phyloP scores from a whole-genome alignment of 2,113 vertebrate genomes.

The Larimichthys polyactis region DNA sequence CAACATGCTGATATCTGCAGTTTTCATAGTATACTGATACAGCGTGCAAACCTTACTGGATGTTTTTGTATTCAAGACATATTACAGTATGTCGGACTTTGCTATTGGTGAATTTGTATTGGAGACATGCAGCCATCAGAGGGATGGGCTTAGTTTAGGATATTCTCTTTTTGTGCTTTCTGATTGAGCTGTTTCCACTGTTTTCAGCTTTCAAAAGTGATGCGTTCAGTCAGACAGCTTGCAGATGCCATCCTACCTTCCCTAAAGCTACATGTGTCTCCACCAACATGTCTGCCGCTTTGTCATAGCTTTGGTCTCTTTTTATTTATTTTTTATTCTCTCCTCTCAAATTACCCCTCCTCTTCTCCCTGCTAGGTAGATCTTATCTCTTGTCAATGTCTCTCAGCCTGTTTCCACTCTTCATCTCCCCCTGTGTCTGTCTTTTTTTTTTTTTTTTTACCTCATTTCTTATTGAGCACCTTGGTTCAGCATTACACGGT shows the following conservation, averaged over 20 bases:
- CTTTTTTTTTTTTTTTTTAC: background rate
- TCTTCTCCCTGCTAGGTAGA: slow-evolving; percentile 31
- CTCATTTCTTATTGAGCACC: slow-evolving; percentile 46
- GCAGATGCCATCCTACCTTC: slow-evolving; percentile 57
- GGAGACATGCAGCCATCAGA: background rate
- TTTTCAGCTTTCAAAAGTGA: slow-evolving; percentile 6
- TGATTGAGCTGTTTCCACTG: slow-evolving; percentile 28
- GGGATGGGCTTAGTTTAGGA: background rate
- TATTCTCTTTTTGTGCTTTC: slow-evolving; percentile 34
- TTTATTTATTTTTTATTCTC: slow-evolving; percentile 6
- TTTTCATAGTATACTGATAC: background rate
- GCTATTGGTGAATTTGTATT: background rate
- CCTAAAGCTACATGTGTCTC: slow-evolving; percentile 53
- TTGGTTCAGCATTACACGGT: slow-evolving; percentile 19
- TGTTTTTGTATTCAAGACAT: background rate
- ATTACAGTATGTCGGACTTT: background rate
- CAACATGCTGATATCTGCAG: background rate
- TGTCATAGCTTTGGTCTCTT: background rate
- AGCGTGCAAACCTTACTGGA: background rate
- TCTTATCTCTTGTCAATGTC: slow-evolving; percentile 24
- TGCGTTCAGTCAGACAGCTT: slow-evolving; percentile 39
- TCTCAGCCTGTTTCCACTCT: slow-evolving; percentile 27
- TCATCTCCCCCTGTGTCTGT: slow-evolving; percentile 17
- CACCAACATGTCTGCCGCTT: slow-evolving; percentile 30
- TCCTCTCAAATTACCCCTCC: slow-evolving; percentile 25